phyloP scores from a whole-genome alignment of 2,888 invertebrate species.

The Sinhomidia bicolor region DNA sequence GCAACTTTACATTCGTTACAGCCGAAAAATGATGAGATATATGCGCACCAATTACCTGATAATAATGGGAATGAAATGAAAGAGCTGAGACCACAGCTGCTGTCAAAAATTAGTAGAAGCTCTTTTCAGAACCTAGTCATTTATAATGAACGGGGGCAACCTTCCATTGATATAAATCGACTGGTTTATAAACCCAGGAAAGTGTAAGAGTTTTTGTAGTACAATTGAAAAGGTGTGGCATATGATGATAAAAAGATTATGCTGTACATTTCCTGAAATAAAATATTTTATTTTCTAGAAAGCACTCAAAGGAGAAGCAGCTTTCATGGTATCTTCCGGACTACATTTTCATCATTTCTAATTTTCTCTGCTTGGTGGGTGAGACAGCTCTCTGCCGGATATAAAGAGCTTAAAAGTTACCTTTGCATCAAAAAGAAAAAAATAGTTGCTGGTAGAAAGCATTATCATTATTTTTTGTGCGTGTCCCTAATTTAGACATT shows the following conservation, averaged over 20 bases:
- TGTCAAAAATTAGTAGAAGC: slow-evolving; percentile 36
- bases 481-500: slow-evolving; percentile 44
- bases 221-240: not conserved
- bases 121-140: slow-evolving; percentile 66
- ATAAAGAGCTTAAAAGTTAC: not conserved
- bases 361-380: slow-evolving; percentile 68
- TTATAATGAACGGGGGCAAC: slow-evolving; percentile 70
- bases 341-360: slow-evolving; percentile 64
- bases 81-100: not conserved
- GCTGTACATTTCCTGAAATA: not conserved
- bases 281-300: slow-evolving; percentile 35
- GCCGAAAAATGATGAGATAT: not conserved
- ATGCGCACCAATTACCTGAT: not conserved
- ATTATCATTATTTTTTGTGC: not conserved
- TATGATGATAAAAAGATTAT: not conserved
- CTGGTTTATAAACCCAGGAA: slow-evolving; percentile 69
- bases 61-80: not conserved
- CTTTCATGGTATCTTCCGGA: slow-evolving; percentile 72
- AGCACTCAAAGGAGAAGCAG: slow-evolving; percentile 58
- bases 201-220: slow-evolving; percentile 20
- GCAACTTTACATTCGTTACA: not conserved
- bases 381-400: not conserved
- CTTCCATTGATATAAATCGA: slow-evolving; percentile 69
- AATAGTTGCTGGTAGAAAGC: not conserved
- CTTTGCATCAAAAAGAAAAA: not conserved